A percentile compares a stretch with the other conserved stretches of the same genome.
phyloP scores from a whole-genome alignment of 2,888 invertebrate species.

The Coronaproctus castanopsis region DNA sequence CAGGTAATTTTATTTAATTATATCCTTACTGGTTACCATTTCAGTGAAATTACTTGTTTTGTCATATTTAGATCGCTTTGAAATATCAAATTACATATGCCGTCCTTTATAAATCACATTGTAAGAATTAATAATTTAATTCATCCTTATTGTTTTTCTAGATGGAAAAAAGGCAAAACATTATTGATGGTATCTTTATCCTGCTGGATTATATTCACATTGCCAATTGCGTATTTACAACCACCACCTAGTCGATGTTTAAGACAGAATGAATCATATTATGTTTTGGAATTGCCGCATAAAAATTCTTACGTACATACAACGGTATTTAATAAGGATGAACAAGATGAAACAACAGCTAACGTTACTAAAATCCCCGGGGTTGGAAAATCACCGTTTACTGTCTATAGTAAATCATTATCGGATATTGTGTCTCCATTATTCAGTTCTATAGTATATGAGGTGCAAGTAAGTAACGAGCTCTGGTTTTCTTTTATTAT shows the following conservation, averaged over 20 bases:
- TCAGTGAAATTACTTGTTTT: neutral
- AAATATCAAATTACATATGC: too few relatives aligned
- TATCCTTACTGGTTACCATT: neutral
- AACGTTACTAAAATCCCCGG: neutral
- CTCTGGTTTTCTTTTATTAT: too few relatives aligned
- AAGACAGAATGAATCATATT: constrained; percentile 1
- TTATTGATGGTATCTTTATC: constrained; percentile 73
- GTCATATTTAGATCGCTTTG: neutral
- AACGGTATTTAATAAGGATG: neutral
- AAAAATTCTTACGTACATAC: neutral
- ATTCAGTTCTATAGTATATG: constrained; percentile 8
- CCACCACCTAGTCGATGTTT: constrained; percentile 77
- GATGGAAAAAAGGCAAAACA: constrained; percentile 68
- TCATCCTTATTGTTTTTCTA: constrained; percentile 20
- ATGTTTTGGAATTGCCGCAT: constrained; percentile 4
- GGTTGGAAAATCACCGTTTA: constrained; percentile 10
- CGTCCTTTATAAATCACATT: too few relatives aligned
- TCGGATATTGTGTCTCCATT: constrained; percentile 8
- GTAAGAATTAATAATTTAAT: too few relatives aligned
- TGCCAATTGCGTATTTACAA: constrained; percentile 86
- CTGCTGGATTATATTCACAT: constrained; percentile 91
- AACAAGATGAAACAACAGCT: neutral
- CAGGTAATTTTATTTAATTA: constrained; percentile 29
- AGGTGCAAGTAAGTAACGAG: constrained; percentile 7
- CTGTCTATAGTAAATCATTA: neutral